Base-by-base conservation (phyloP, 2,113 vertebrate species). In the Sylvilagus bachmani region DNA sequence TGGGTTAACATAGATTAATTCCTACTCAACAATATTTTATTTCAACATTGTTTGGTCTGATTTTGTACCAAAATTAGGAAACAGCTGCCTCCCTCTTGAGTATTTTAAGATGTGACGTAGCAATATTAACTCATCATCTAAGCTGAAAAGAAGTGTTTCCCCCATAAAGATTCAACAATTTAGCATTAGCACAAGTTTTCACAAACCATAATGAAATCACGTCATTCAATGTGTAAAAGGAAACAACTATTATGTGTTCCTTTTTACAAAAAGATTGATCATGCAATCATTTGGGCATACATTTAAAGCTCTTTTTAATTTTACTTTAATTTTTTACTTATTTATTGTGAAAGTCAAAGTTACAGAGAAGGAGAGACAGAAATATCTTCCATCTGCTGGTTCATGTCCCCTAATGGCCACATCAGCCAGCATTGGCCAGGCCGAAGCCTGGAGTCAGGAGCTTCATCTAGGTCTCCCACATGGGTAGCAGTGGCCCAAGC, bases 141-240 rank as follows among this genome's bases (percentile, higher is more conserved):
- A 91, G 38, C 64, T 90, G 49, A 73, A 91, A 95, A 79, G 22
- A 53, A 92, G 33, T 91, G 69, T 75, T 82, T 92, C 24, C 49
- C 24, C 25, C 58, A 90, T 77, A 22, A 80, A 74, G 64, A 86
- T 24, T 67, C 6, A 80, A 51, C 58, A 66, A 61, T 61, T 90
- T 83, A 53, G 12, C 64, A 79, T 29, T 53, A 64, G 16, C n/a
- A 31, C 61, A 55, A 49, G 31, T 71, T 94, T 91, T 82, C 29
- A 69, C 66, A 81, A 80, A 36, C 53, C 44, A 69, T 77, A 67
- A 71, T 86, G 36, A 94, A 96, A 71, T 49, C 31, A 31, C 0
- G 49, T 10, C 25, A 82, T 49, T 83, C 93, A 66, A 24, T 61
- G 49, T 55, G 13, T 9, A 75, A 5, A 91, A 70, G 9, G 17